Base-by-base conservation (phyloP, 92 coral and sea anemone genomes). In the Epizoanthus rinbou region DNA sequence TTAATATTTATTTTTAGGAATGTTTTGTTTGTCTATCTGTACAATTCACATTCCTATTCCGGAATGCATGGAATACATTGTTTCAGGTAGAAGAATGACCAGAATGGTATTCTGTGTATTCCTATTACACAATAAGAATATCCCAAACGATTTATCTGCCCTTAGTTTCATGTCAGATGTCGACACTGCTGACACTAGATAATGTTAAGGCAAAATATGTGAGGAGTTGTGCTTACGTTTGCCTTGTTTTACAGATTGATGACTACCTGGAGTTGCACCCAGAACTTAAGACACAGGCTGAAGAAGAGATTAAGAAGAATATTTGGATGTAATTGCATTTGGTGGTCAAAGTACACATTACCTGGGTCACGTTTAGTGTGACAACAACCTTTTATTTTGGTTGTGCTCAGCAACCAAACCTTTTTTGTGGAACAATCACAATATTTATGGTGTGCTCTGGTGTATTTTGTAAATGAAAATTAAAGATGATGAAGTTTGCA, bases 181-280 rank as follows among this genome's bases (percentile, higher is more conserved):
- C 8, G 54, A 10, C 14, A 13, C 54, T 50, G 54, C 0, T 50
- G 16, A 50, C 2, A 11, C 8, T 50, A 50, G 54, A 11, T 50
- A 50, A 50, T 11, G 54, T 10, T 50, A 11, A 50, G 54, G 6
- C 16, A 28, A 28, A n/a, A n/a, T n/a, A 50, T 10, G 14, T 50
- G 54, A 10, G 54, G 10, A 22, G 10, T 25, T n/a, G 45, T 60
- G 24, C 23, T 62, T n/a, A n/a, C 24, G 41, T 43, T 80, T 79
- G 16, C 59, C 47, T 17, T 53, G 45, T 16, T 17, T n/a, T n/a
- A n/a, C 52, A 95, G 98, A 83, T 91, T 83, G 98, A 95, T 71
- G 98, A 95, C 50, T 95, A 88, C 85, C 93, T 94, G 31, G 93
- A 89, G 47, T 71, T 80, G 1, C 91, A 97, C 45, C 98, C 98